A percentile compares a stretch with the other conserved stretches of the same genome.
These are phyloP conservation scores for Poecilia gillii DNA, from an alignment of 2,797 vertebrate species.

Conservation along the genomic window DNA sequence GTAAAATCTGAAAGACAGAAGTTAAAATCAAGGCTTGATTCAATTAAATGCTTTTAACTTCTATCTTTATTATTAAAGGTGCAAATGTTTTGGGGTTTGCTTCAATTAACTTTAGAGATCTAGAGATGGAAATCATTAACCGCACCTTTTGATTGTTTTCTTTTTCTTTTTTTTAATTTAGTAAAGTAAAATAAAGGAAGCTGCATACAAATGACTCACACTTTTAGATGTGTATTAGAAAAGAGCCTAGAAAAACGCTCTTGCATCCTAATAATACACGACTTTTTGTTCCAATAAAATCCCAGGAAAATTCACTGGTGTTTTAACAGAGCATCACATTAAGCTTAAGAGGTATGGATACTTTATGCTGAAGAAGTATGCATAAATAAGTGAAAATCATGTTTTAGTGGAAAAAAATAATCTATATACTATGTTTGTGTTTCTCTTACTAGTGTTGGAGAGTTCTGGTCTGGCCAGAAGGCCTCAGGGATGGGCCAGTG, in stretches of 20 bases:
- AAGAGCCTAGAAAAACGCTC: neutral
- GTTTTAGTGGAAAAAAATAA: neutral
- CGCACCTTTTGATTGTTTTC: too few species aligned
- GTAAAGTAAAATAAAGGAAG: neutral
- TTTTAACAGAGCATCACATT: neutral
- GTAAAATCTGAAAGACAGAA: neutral
- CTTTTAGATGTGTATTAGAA: neutral
- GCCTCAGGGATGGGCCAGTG: constrained; percentile 98
- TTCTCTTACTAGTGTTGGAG: constrained; percentile 91
- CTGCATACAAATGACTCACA: neutral
- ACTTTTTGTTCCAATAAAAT: neutral
- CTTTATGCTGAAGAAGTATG: neutral
- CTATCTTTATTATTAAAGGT: neutral
- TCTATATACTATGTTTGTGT: neutral
- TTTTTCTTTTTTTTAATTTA: neutral
- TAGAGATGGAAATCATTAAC: neutral
- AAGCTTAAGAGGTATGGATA: neutral
- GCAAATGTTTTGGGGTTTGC: neutral
- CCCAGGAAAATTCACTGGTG: too few species aligned
- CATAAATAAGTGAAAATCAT: neutral
- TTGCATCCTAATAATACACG: neutral
- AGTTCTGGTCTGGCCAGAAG: constrained; percentile 99
- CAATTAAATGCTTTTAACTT: neutral
- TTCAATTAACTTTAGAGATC: neutral
- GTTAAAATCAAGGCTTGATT: neutral